Evolutionary conservation across 2,113 vertebrate species (phyloP).

Genomic region (Tupaia tana): DNA sequence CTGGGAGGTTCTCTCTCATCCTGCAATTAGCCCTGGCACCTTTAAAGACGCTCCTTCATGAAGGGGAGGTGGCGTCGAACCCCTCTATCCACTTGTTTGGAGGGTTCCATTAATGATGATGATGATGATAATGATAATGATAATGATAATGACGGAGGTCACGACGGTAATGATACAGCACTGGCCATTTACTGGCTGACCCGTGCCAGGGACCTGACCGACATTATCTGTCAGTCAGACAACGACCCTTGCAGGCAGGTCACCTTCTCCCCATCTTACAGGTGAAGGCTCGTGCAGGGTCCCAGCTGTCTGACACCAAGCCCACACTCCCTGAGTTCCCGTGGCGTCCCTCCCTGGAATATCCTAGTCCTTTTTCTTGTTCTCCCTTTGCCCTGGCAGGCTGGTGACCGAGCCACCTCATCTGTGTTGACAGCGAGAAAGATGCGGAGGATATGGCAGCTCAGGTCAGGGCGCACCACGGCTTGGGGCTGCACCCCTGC

Average conservation of each 20-base stretch:
- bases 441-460: background rate
- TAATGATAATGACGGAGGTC: constrained; percentile 26
- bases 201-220: background rate
- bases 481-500: background rate
- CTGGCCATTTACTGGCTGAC: background rate
- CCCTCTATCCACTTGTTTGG: constrained; percentile 13
- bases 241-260: background rate
- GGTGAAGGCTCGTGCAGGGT: background rate
- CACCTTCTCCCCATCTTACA: background rate
- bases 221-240: background rate
- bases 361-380: background rate
- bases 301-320: background rate
- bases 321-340: background rate
- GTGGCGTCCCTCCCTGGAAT: background rate
- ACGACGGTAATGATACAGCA: background rate
- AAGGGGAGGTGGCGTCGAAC: background rate
- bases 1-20: background rate
- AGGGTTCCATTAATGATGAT: constrained; percentile 1
- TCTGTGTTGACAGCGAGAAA: background rate
- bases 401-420: background rate
- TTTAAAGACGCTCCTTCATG: background rate
- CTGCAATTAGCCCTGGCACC: background rate
- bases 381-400: background rate
- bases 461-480: background rate
- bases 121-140: constrained; percentile 42